Base-by-base conservation (phyloP, 2,888 invertebrate genomes). In the Neoitamus cyanurus region DNA sequence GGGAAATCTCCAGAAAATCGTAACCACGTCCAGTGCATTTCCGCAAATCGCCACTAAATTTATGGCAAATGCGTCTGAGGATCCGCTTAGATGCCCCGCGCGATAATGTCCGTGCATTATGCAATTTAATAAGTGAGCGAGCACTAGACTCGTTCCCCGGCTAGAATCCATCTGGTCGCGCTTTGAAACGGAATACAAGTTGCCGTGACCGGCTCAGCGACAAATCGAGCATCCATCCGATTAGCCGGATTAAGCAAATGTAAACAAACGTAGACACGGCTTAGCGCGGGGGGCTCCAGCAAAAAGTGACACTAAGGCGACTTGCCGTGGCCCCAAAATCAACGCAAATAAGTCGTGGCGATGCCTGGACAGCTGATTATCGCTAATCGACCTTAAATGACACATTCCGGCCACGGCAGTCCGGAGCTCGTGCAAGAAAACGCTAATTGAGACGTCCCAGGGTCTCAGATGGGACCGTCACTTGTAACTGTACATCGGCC, bases 341-440 rank as follows among this genome's bases (percentile, higher is more conserved):
- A 72, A 48, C 68, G 83, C 83, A 46, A 83, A 83, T 42, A 73
- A 83, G 30, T 46, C 13, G 37, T 46, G 30, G 69, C 30, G 20
- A 46, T 46, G 46, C 25, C 42, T 31, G 70, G 83, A 83, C 83
- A 72, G 70, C 46, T 42, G 25, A 72, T 83, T 83, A 83, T 83
- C 83, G 72, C 42, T 83, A 83, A 83, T 83, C 83, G 83, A 13
- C 72, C 83, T 72, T 83, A 83, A 83, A 72, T 83, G 83, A 83
- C 83, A 83, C 83, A 70, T 83, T 68, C 72, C 72, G 31, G 68
- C 46, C 58, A 68, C 82, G 34, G 31, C 68, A 58, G 68, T 9
- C 68, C 34, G 34, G 72, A 15, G 9, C 31, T 70, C 31, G 7
- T 34, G 36, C 31, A 28, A 58, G 58, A 73, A 72, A 83, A 83